Evolutionary conservation across 1,140 invertebrate species (phyloP).

Genomic region (Leptinotarsa lineolata): DNA sequence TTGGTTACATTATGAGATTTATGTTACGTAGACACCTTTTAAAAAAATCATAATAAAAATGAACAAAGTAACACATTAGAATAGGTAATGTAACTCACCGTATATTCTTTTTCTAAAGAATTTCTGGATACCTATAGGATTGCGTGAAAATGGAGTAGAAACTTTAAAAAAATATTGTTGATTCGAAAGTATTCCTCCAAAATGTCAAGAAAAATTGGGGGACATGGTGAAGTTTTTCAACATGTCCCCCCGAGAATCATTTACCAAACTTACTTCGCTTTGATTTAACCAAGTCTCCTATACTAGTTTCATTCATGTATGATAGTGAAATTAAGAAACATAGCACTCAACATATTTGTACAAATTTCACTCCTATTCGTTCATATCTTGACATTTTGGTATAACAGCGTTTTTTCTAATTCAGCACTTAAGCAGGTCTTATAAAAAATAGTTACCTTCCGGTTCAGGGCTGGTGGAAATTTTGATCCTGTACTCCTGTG

Average conservation of each 20-base stretch:
- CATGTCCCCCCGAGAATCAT: too few relatives aligned
- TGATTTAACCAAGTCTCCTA: too few relatives aligned
- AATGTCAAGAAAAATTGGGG: not conserved
- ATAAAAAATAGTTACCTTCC: constrained; percentile 60
- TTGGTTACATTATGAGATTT: too few relatives aligned
- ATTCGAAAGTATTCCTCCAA: not conserved
- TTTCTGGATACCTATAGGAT: constrained; percentile 40
- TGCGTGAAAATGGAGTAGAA: constrained; percentile 37
- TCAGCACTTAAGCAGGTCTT: not conserved
- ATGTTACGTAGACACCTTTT: too few relatives aligned
- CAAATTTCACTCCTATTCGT: too few relatives aligned
- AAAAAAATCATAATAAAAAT: too few relatives aligned
- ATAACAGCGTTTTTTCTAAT: not conserved
- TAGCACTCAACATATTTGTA: too few relatives aligned
- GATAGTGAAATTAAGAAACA: constrained; percentile 3
- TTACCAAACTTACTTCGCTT: too few relatives aligned
- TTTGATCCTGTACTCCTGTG: constrained; percentile 64
- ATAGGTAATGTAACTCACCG: constrained; percentile 30
- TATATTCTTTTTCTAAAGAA: constrained; percentile 42
- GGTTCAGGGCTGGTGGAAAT: constrained; percentile 74
- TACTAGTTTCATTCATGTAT: not conserved
- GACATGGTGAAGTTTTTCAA: too few relatives aligned
- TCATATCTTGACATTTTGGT: constrained; percentile 7
- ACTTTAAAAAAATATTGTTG: constrained; percentile 27
- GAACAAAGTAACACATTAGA: too few relatives aligned